Evolutionary conservation across 2,113 vertebrate genomes (phyloP), one percentile per base, ranked within the genome.

Genomic region (Bubo blakistoni): DNA sequence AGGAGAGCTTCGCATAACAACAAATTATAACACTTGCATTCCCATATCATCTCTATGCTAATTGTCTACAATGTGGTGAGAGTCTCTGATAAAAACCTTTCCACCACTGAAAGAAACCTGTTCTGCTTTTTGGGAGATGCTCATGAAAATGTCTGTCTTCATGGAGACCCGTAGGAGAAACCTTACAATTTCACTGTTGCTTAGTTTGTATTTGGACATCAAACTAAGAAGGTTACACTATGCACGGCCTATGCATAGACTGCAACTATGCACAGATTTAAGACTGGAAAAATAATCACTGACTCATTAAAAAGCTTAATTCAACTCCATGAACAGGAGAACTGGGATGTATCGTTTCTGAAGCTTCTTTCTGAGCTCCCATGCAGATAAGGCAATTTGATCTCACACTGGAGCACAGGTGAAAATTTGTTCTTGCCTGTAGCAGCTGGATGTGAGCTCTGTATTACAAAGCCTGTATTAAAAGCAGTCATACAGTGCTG

Each of bases 371-470:
- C 80, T 26, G 44, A 92, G 91, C 47, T 93, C 72, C 92, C 86
- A 87, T 81, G 86, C 65, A 96, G 83, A 96, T 76, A 96, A 94
- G 69, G 49, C 77, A 84, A 94, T 90, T 93, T 88, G 61, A 27
- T 92, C 82, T 81, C 80, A 62, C 69, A 69, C 57, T 88, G 93
- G 51, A 93, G 40, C 62, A 54, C 74, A 96, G 92, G 93, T 86
- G 88, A 96, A 94, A 94, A 94, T 90, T 94, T 95, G 91, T 86
- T 94, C 86, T 94, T 89, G 51, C 67, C 63, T 81, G 42, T 81
- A 94, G 86, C 94, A 95, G 91, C 95, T 94, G 89, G 91, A 89
- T 78, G 47, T 86, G 72, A 92, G 32, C 55, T 84, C 69, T 84
- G 10, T 78, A 58, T 88, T 86, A 82, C 0, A 1, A 90, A 24